phyloP scores from a whole-genome alignment of 1,140 invertebrate genomes.

The Whitmania pigra region DNA sequence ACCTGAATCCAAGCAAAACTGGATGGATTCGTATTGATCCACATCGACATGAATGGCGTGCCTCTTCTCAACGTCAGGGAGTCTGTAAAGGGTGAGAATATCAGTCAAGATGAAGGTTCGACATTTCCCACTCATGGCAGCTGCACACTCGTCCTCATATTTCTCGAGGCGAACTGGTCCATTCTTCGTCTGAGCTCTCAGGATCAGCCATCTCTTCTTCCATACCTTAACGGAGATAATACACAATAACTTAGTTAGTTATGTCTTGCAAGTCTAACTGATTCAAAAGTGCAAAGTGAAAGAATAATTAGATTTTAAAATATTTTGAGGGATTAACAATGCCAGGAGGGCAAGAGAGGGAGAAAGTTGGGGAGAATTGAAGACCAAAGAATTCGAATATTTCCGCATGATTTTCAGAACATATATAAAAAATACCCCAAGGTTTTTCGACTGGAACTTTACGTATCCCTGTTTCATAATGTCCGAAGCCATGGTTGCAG shows the following conservation, averaged over 20 bases:
- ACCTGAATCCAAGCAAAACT: constrained; percentile 19
- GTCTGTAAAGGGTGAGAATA: neutral
- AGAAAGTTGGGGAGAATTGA: no score
- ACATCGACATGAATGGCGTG: neutral
- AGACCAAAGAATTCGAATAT: neutral
- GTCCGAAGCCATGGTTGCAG: neutral
- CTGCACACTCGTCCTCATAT: constrained; percentile 10
- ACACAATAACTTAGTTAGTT: neutral
- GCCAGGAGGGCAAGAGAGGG: no score
- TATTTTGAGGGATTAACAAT: neutral
- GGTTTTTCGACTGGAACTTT: constrained; percentile 17
- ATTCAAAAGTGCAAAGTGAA: no score
- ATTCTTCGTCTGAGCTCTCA: neutral
- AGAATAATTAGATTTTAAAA: neutral
- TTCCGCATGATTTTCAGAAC: no score
- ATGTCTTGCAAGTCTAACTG: no score
- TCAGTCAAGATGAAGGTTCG: constrained; percentile 10
- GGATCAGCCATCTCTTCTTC: constrained; percentile 15
- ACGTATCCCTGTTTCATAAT: constrained; percentile 19
- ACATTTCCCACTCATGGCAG: neutral
- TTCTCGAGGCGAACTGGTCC: constrained; percentile 17
- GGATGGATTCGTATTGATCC: constrained; percentile 11
- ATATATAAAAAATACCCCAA: constrained; percentile 1
- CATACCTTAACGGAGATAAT: neutral
- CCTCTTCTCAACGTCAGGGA: neutral